Percentiles rank a stretch among this genome's conserved stretches.
These are phyloP conservation scores for Gouania willdenowi DNA, from an alignment of 2,797 vertebrate genomes.

Conservation along the genomic window DNA sequence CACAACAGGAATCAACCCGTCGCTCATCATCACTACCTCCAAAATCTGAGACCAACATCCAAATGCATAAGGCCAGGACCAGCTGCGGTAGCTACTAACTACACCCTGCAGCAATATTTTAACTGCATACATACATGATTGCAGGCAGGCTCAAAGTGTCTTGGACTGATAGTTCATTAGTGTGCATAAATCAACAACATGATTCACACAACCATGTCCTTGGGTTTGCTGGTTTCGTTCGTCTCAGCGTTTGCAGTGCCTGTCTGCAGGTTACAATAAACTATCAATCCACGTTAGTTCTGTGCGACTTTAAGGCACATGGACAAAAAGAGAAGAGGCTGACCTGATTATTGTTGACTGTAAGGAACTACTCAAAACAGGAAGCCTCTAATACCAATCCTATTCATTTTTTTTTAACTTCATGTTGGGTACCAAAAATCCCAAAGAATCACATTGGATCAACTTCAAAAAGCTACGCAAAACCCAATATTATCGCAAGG, in stretches of 20 bases:
- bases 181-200: constrained; percentile 17
- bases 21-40: constrained; percentile 6
- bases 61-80: constrained; percentile 20
- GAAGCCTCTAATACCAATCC: too few species aligned
- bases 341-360: constrained; percentile 8
- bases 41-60: constrained; percentile 17
- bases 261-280: constrained; percentile 40
- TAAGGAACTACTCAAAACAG: too few species aligned
- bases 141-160: constrained; percentile 7
- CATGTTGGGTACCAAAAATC: constrained; percentile 12
- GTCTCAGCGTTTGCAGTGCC: constrained; percentile 36
- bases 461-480: constrained; percentile 7
- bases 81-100: too few species aligned
- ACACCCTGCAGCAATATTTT: too few species aligned
- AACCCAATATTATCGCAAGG: too few species aligned
- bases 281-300: constrained; percentile 14
- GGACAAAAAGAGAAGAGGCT: constrained; percentile 30
- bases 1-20: constrained; percentile 23
- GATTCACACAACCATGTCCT: constrained; percentile 20
- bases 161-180: constrained; percentile 8
- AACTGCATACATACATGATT: constrained; percentile 24
- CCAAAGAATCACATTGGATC: constrained; percentile 12
- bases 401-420: constrained; percentile 4
- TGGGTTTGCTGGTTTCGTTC: constrained; percentile 1
- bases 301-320: constrained; percentile 60